Base-by-base conservation (phyloP, 2,797 vertebrate species). In the Sebastes vulpes region DNA sequence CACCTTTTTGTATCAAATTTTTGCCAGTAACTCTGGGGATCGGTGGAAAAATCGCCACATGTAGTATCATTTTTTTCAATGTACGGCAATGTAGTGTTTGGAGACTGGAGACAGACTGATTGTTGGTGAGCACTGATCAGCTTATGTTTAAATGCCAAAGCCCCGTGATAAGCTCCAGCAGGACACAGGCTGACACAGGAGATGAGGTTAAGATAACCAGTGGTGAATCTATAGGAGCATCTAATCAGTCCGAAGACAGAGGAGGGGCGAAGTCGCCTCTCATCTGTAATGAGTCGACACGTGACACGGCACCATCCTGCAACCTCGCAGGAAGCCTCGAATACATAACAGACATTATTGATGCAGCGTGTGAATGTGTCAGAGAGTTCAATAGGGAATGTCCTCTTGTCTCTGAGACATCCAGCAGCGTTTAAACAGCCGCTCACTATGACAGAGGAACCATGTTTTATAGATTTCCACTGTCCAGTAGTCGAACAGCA, bases 331-430 rank as follows among this genome's bases (percentile, higher is more conserved):
- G 48, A 70, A 67, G 68, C 65, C 80, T 75, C 38, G 9, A 80
- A 72, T 73, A 76, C 77, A 78, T 73, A 70, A 87, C 82, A 70
- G 50, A 71, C 73, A 81, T 83, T 71, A 76, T 6, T 71, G 83
- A 86, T 82, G 53, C 68, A 57, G 69, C 3, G 67, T 82, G 82
- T 65, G 73, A 84, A 80, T 38, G 73, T 59, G 76, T 69, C 66
- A 75, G 42, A 69, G 42, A 56, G 64, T 58, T 75, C 72, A 72
- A 18, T 46, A 63, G 21, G 61, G 58, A 75, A 58, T 4, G 56
- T 35, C 60, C 67, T 81, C 70, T 48, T 23, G 16, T 42, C 42
- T 65, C 31, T 31, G 32, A 32, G 52, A 48, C 38, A 54, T 31
- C 12, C 31, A 26, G 38, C 0, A 1, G 42, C 9, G 1, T 75